These are phyloP conservation scores for Dendrolimus kikuchii DNA, from an alignment of 1,140 invertebrate species.

Conservation along the genomic window DNA sequence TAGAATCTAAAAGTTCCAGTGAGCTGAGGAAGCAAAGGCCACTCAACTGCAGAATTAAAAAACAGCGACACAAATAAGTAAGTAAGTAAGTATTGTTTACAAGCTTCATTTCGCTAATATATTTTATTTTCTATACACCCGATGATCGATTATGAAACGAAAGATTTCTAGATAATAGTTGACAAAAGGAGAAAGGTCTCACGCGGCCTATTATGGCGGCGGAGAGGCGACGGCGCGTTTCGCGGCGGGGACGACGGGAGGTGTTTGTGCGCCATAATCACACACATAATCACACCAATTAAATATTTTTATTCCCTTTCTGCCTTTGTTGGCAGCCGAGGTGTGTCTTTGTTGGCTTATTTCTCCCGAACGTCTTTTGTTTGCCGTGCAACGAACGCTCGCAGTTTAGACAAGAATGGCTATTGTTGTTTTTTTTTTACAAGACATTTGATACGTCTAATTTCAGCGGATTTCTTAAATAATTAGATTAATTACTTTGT, in stretches of 20 bases:
- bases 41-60: too few species aligned
- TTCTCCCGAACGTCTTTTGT: conserved; percentile 44
- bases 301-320: conserved; percentile 66
- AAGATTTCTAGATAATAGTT: conserved; percentile 7
- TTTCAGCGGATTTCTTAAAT: not conserved
- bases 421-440: not conserved
- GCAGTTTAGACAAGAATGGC: not conserved
- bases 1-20: too few species aligned
- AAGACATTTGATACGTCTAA: conserved; percentile 1
- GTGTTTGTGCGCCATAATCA: conserved; percentile 57
- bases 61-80: too few species aligned
- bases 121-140: too few species aligned
- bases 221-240: conserved; percentile 17
- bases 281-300: conserved; percentile 61
- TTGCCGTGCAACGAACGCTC: conserved; percentile 12
- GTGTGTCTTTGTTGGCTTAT: conserved; percentile 46
- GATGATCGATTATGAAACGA: too few species aligned
- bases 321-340: conserved; percentile 35
- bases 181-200: conserved; percentile 19
- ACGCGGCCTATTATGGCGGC: conserved; percentile 11
- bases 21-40: too few species aligned
- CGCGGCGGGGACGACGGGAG: conserved; percentile 42
- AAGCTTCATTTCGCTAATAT: too few species aligned
- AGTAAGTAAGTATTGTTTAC: too few species aligned
- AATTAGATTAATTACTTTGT: too few species aligned